Conservation (phyloP, 2,113 vertebrate species). For the Tenrec ecaudatus region DNA sequence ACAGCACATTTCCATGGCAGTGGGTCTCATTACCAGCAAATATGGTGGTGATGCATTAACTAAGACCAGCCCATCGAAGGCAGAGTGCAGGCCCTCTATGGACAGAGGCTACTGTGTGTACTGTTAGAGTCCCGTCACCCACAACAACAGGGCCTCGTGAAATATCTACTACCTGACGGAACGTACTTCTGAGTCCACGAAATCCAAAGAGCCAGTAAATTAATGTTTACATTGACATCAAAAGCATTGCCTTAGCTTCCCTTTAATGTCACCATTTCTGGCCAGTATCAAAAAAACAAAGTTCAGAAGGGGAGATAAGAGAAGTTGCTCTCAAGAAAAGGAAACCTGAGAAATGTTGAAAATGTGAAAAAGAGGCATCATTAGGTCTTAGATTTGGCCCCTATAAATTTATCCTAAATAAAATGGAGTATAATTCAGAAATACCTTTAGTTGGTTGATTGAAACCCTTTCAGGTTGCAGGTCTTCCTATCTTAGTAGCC, state of each 20-base stretch:
- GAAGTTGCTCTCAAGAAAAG: constrained; percentile 11
- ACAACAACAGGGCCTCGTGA: background rate
- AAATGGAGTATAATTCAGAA: constrained; percentile 32
- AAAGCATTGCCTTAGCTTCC: background rate
- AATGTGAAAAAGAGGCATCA: constrained; percentile 15
- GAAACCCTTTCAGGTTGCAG: background rate
- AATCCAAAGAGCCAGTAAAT: constrained; percentile 3
- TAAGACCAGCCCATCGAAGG: background rate
- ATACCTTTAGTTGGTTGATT: background rate
- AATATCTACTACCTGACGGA: background rate
- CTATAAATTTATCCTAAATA: constrained; percentile 6
- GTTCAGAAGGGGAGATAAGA: background rate
- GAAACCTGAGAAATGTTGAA: background rate
- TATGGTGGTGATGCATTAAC: background rate
- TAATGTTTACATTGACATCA: constrained; percentile 28
- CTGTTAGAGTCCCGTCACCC: background rate
- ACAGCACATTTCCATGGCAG: background rate
- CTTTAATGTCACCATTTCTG: background rate
- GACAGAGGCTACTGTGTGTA: too few relatives aligned
- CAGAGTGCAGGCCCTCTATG: background rate
- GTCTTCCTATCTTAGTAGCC: constrained; percentile 42
- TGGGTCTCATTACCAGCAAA: background rate
- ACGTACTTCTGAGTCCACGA: constrained; percentile 16
- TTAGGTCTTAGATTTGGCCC: background rate
- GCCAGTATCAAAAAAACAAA: background rate